phyloP scores from a whole-genome alignment of 2,797 vertebrate genomes.

The Sarcoramphus papa region DNA sequence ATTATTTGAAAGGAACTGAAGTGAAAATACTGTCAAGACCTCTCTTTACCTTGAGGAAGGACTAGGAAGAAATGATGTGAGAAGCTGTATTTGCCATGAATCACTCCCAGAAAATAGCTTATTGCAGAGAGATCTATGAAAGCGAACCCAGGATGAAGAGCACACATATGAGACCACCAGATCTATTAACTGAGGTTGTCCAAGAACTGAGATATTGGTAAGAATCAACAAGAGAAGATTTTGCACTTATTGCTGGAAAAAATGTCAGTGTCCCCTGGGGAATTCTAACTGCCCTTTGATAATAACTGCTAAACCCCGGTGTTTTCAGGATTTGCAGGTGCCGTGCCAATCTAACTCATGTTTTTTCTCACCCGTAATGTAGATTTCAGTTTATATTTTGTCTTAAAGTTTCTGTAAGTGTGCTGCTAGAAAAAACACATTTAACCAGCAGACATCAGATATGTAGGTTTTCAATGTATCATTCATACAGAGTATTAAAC shows the following conservation, averaged over 20 bases:
- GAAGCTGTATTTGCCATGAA: conserved; percentile 31
- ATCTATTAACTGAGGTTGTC: conserved; percentile 17
- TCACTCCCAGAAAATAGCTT: conserved; percentile 28
- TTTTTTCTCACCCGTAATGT: not conserved
- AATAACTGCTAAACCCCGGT: conserved; percentile 5
- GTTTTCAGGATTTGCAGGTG: not conserved
- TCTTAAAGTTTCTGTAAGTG: not conserved
- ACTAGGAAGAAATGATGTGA: conserved; percentile 38
- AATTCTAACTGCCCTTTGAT: conserved; percentile 8
- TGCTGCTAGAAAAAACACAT: not conserved
- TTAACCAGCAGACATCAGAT: not conserved
- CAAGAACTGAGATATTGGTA: not conserved
- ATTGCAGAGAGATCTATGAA: not conserved
- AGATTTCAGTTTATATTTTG: not conserved
- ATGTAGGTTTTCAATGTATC: not conserved
- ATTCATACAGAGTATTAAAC: not conserved
- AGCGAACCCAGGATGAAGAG: not conserved
- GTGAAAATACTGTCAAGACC: conserved; percentile 7
- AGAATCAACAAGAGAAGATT: conserved; percentile 25
- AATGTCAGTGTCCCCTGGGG: not conserved
- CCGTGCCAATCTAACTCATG: not conserved
- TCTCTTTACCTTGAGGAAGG: conserved; percentile 26
- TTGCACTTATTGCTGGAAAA: conserved; percentile 37
- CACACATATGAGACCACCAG: not conserved
- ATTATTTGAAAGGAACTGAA: not conserved